Conservation (phyloP, 2,797 vertebrate genomes). For the Myotis pilosus region DNA sequence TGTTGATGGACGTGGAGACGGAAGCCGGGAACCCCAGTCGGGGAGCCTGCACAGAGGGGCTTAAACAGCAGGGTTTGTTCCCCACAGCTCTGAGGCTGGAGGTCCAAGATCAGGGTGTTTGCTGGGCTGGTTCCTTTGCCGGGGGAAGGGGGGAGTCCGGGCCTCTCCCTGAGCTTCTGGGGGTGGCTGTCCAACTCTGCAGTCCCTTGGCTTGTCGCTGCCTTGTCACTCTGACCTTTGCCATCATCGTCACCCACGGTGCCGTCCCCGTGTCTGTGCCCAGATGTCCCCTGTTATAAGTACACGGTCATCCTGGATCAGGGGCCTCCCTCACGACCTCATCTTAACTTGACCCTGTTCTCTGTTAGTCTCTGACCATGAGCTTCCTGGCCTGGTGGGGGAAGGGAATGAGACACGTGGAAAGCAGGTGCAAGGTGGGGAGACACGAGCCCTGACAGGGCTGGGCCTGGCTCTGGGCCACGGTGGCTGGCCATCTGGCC, state of each 20-base stretch:
- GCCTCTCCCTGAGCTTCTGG: not conserved
- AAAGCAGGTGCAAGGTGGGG: not conserved
- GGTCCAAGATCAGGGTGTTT: not conserved
- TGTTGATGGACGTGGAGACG: not conserved
- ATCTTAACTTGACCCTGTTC: not conserved
- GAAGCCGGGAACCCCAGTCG: fast-evolving
- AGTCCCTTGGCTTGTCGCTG: not conserved
- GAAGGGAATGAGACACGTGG: fast-evolving
- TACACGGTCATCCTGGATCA: not conserved
- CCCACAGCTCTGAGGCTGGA: not conserved
- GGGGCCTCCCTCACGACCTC: not conserved
- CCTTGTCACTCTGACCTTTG: not conserved
- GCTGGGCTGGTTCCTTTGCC: not conserved
- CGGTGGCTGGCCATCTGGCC: not conserved
- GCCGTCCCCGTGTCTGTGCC: not conserved
- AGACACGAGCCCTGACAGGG: not conserved
- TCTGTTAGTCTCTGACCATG: fast-evolving
- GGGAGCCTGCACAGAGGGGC: not conserved
- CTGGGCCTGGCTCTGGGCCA: not conserved
- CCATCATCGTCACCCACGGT: fast-evolving
- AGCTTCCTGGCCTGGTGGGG: fast-evolving
- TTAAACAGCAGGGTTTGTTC: fast-evolving
- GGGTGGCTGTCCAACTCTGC: not conserved
- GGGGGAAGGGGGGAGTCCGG: fast-evolving
- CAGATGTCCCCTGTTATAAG: not conserved